Base-by-base conservation (phyloP, 1,140 invertebrate genomes). In the Odontomachus brunneus region DNA sequence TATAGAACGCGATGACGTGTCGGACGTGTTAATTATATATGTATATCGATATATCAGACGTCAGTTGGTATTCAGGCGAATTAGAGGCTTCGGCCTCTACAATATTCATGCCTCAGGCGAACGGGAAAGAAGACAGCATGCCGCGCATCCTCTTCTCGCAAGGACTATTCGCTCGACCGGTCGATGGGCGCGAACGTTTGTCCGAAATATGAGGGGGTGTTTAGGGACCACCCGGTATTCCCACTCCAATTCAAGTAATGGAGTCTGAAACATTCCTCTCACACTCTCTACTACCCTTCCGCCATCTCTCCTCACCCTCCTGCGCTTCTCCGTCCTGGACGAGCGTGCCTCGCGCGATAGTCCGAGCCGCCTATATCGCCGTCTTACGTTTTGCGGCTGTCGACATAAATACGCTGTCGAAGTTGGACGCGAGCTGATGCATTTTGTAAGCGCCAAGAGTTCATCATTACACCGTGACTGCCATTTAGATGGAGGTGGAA, bases 191-290 rank as follows among this genome's bases (percentile, higher is more conserved):
- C 73, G 84, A 87, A 87, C 86, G 84, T 92, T 90, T 88, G 87
- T 91, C 88, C 88, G 82, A 92, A 92, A 92, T 92, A 91, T 90
- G 89, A 90, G 85, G 84, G 84, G 87, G 84, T 88, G 91, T 86
- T 90, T 82, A 88, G 92, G 91, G 91, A 92, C 88, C 86, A 75
- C 71, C 71, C 76, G 53, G 74, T 92, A 93, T 91, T 93, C 89
- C 92, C 92, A 91, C 87, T 91, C 83, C 91, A 93, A 92, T 93
- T 91, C 89, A 76, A 92, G 91, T 91, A 92, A 93, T 92, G 90
- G 91, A 92, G 90, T 91, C 91, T 90, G 89, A 93, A 92, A 92
- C 91, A 91, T 92, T 91, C 76, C 86, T 85, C 89, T 87, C 84
- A 85, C 84, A 90, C 71, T 48, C 38, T 7, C n/a, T 14, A 57